Base-by-base conservation (phyloP, 2,797 vertebrate genomes). In the Siniperca scherzeri region DNA sequence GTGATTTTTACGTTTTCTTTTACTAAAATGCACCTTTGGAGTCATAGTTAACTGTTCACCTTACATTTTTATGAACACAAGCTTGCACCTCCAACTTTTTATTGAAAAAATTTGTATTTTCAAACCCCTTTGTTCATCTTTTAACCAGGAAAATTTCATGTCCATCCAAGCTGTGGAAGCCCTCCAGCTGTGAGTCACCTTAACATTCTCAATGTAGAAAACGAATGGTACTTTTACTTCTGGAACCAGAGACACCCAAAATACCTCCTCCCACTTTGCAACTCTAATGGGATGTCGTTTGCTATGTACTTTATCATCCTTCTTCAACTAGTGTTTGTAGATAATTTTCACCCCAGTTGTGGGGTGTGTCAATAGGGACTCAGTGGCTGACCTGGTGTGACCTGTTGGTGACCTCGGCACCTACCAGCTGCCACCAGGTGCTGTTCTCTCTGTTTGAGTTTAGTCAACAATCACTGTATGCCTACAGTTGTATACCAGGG, bases 361-460 rank as follows among this genome's bases (percentile, higher is more conserved):
- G 0, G 13, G 33, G 30, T 0, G 7, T 19, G 40, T 17, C 68
- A 36, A 67, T 9, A 19, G 65, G 38, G 19, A 10, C 33, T 56
- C 13, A 30, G 5, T 66, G 6, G 16, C 64, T 66, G 46, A 44
- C 22, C 40, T 55, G 25, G 11, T 50, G 36, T 73, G 86, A 81
- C 85, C 84, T 56, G 44, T 3, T 1, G 40, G 40, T 77, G 91
- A 90, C 77, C 83, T 74, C 40, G 22, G 44, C 81, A n/a, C 55
- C 68, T 46, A 50, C 77, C 82, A 70, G 61, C 65, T 81, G 78
- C 69, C 64, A 57, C 80, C 67, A 71, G 53, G 80, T 57, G 33
- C 82, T 70, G 59, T 60, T 76, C 68, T 62, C 40, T 76, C 55
- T 86, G 82, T 91, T 84, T 88, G 84, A 78, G 67, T 87, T 90